A percentile compares a stretch with the other conserved stretches of the same genome.
Conservation (phyloP, 2,113 vertebrate species). For the Oreocharis arfaki region DNA sequence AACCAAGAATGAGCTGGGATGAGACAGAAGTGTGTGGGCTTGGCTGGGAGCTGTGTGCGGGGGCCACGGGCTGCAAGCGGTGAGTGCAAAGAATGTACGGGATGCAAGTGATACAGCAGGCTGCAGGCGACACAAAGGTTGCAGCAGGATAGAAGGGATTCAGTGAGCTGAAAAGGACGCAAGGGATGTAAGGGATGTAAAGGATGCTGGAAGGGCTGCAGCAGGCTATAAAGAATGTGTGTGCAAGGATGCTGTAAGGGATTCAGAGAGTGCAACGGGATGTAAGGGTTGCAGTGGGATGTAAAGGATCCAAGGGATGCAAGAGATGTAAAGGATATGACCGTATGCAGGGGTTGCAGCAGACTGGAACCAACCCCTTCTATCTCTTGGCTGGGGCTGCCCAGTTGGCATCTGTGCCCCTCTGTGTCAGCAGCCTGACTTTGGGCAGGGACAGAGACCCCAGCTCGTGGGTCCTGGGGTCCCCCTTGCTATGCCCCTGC, state of each 20-base stretch:
- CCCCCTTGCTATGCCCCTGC: background rate
- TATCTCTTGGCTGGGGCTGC: background rate
- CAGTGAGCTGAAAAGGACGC: background rate
- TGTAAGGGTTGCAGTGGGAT: background rate
- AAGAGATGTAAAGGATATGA: background rate
- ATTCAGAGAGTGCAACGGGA: background rate
- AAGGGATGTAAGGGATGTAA: background rate
- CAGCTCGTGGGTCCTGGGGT: background rate
- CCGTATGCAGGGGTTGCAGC: background rate
- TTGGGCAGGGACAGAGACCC: background rate
- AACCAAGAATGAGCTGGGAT: background rate
- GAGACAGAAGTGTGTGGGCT: background rate
- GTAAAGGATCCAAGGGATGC: background rate
- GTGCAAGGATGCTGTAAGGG: background rate
- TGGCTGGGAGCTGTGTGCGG: background rate
- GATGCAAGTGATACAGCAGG: background rate
- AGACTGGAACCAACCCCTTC: background rate
- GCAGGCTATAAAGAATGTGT: background rate
- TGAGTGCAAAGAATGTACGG: background rate
- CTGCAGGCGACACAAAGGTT: background rate
- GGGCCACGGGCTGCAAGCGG: background rate
- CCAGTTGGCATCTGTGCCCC: background rate
- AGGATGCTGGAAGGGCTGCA: background rate
- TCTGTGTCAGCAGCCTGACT: background rate
- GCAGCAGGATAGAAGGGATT: fast-evolving